These are phyloP conservation scores for Zenarchopterus dispar DNA, from an alignment of 2,797 vertebrate species.

Conservation along the genomic window DNA sequence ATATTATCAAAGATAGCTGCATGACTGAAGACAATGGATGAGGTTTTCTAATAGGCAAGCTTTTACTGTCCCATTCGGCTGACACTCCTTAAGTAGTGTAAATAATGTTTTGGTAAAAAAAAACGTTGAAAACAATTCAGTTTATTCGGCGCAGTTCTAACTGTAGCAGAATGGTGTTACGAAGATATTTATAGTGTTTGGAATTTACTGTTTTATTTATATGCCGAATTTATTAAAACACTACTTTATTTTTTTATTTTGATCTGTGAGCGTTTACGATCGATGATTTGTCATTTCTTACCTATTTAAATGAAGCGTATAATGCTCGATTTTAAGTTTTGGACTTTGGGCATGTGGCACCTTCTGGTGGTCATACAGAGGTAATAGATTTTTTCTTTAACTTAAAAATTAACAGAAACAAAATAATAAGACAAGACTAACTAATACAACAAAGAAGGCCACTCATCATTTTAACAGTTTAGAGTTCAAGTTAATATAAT, in stretches of 20 bases:
- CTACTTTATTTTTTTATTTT: accelerated
- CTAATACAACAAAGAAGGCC: no score
- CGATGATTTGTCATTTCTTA: no score
- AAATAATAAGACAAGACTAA: no score
- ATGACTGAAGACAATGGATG: accelerated
- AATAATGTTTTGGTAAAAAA: not conserved
- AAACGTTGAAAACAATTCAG: no score
- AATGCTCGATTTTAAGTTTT: no score
- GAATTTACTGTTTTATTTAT: no score
- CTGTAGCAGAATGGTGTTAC: not conserved
- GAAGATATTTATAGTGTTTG: not conserved
- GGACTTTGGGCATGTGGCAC: no score
- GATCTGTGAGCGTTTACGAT: no score
- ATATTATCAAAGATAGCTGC: accelerated
- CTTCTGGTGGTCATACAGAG: not conserved
- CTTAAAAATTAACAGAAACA: no score
- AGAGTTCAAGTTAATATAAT: no score
- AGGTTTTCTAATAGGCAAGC: accelerated
- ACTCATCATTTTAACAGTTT: no score
- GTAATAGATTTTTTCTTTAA: not conserved
- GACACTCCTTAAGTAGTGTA: accelerated
- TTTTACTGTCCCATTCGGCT: not conserved
- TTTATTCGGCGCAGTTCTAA: not conserved
- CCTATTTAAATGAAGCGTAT: no score
- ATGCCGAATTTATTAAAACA: not conserved